Conservation (phyloP, 2,797 vertebrate genomes). For the Clamator glandarius region DNA sequence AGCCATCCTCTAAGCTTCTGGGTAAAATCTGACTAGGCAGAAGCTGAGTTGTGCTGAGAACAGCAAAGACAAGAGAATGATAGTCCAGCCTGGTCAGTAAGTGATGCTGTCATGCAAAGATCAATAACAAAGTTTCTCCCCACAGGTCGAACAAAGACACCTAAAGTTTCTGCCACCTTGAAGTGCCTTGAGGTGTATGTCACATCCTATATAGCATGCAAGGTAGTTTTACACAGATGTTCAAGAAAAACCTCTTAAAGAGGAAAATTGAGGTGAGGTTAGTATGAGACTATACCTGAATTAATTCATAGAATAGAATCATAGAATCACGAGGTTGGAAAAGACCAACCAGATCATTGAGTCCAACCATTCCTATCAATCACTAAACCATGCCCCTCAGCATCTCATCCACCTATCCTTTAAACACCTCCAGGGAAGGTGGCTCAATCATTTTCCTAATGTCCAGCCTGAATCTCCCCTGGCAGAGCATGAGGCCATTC, state of each 20-base stretch:
- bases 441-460: no score
- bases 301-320: no score
- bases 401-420: no score
- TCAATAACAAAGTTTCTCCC: background rate
- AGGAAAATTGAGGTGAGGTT: background rate
- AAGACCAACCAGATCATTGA: no score
- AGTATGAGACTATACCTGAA: background rate
- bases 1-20: background rate
- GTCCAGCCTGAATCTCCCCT: no score
- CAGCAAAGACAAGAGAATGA: background rate
- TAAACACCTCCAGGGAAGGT: no score
- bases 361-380: no score
- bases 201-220: background rate
- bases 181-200: background rate
- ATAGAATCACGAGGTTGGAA: no score
- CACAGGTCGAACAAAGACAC: background rate
- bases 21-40: background rate
- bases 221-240: background rate
- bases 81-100: background rate
- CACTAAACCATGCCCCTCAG: no score
- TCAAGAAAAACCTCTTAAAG: background rate
- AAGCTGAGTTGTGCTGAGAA: background rate
- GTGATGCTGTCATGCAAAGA: background rate
- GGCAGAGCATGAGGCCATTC: no score
- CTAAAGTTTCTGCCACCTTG: background rate